Evolutionary conservation across 2,888 invertebrate genomes (phyloP), one percentile per base, ranked within the genome.

Genomic region (Cryptocheilus praepositus): DNA sequence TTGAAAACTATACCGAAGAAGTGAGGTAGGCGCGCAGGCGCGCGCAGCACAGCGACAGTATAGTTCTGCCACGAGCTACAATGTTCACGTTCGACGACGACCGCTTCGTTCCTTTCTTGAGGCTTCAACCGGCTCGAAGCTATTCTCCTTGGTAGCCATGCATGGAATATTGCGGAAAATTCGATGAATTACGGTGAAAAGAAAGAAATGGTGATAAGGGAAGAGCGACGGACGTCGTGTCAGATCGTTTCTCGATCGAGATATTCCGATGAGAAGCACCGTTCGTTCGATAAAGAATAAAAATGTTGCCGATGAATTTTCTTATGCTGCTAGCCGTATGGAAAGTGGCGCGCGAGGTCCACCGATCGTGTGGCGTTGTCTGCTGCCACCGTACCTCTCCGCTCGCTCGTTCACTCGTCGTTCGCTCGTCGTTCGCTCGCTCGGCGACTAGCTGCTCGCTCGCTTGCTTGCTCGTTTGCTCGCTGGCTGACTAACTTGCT

Each of bases 291-390:
- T 70, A 77, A 61, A 59, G 79, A 79, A 79, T 79, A 79, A 85
- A 85, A 85, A 84, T 84, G 79, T 85, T 85, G 80, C 61, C 78
- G 82, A 80, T 85, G 85, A 85, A 85, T 85, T 85, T 83, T 85
- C 86, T 86, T 87, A 75, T 74, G 83, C 84, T 86, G 84, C 74
- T 28, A 25, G 79, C 67, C 73, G 73, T 83, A 77, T 85, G 73
- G 73, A 76, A 74, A 71, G 75, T 76, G 73, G 77, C 80, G 79
- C 75, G 74, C 77, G 77, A 67, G 60, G 2, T 60, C 49, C 61
- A 70, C 63, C 52, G 36, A 61, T 63, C 71, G 70, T 64, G 74
- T 74, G 77, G 61, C 75, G 73, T 74, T 76, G 79, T 73, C 79
- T 77, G 67, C 67, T 70, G n/a, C 56, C 3, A 18, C 56, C 19